Evolutionary conservation across 2,113 vertebrate species (phyloP), one percentile per base, ranked within the genome.

Genomic region (Colaptes auratus): DNA sequence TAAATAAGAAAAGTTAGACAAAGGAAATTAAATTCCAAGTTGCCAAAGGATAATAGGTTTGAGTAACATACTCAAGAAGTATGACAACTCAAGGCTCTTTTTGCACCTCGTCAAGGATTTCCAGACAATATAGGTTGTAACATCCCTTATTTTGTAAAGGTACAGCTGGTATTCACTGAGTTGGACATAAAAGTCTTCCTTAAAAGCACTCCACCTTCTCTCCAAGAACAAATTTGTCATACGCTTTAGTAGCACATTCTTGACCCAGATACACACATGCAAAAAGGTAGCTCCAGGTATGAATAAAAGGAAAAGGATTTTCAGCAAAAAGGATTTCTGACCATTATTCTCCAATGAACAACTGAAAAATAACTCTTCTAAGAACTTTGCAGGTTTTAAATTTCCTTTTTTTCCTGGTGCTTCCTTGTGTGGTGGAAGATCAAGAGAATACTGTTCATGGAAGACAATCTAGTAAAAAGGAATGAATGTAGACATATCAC

Each of bases 21-120:
- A 92, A 94, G 78, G 87, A 95, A 95, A 94, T 93, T 90, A 85
- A 88, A 89, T 89, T 87, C 71, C 60, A 79, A 44, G 52, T 71
- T 80, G 48, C 46, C 55, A 70, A 82, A 94, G 74, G 59, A 82
- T 52, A 87, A 82, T 80, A 72, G 55, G 59, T 76, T 81, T 90
- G 35, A 91, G 24, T 15, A 39, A 66, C 39, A 65, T 3, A 27
- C n/a, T 61, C 10, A 77, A 64, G 55, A 76, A 6, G 3, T 21
- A 30, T 28, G 13, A 60, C 28, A 82, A 81, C 67, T 79, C 15
- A 46, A 11, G n/a, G 30, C 10, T 86, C 31, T 18, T 35, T 7
- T 72, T 72, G 18, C 17, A 65, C 5, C 10, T 71, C 36, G 72
- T 76, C 28, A 76, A 53, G 69, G 36, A 66, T 75, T 83, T 92